A percentile compares a stretch with the other conserved stretches of the same genome.
phyloP scores from a whole-genome alignment of 2,797 vertebrate species.

The Hirundo rustica region DNA sequence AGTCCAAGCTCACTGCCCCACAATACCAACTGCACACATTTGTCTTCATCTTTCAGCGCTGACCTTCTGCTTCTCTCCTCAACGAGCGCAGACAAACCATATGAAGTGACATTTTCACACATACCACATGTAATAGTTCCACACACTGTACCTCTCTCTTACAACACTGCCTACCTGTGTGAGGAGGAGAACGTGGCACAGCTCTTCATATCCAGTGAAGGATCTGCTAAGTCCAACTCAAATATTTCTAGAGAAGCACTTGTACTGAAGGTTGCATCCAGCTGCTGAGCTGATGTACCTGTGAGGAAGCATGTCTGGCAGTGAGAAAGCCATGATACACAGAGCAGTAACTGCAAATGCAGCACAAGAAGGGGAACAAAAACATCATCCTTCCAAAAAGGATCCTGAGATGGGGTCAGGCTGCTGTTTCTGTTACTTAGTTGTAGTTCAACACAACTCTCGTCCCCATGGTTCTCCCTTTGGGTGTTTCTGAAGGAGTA shows the following conservation, averaged over 20 bases:
- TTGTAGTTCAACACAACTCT: neutral
- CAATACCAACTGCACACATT: accelerated
- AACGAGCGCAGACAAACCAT: neutral
- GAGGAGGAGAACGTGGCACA: constrained; percentile 87
- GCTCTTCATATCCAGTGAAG: constrained; percentile 91
- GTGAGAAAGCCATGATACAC: neutral
- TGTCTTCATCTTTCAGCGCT: accelerated
- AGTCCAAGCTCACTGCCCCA: neutral
- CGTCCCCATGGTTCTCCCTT: neutral
- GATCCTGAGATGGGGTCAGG: neutral
- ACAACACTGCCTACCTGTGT: constrained; percentile 81
- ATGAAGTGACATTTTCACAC: accelerated
- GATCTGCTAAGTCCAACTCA: constrained; percentile 90
- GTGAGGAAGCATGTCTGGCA: neutral
- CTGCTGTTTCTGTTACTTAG: neutral
- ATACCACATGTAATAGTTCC: accelerated
- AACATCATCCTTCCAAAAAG: neutral
- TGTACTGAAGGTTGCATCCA: constrained; percentile 97
- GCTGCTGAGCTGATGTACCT: constrained; percentile 98
- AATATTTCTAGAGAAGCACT: constrained; percentile 95
- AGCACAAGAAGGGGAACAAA: neutral
- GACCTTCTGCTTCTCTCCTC: neutral
- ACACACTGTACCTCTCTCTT: neutral
- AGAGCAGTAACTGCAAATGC: neutral
- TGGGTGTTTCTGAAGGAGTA: accelerated